These are phyloP conservation scores for Mactra quadrangularis DNA, from an alignment of 1,140 invertebrate genomes.

Conservation along the genomic window DNA sequence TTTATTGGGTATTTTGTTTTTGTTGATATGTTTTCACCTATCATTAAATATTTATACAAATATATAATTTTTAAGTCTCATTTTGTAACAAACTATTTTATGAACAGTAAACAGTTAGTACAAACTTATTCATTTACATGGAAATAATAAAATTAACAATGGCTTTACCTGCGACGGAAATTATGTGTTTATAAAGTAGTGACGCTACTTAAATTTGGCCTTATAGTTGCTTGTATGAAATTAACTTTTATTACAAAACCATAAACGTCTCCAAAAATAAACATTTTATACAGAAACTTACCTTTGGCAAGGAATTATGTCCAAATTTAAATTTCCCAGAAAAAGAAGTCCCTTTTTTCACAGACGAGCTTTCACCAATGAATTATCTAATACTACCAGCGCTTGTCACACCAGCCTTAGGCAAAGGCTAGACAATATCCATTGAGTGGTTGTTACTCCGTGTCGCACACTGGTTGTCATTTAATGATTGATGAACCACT, in stretches of 20 bases:
- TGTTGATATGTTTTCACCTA: no score
- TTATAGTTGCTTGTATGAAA: background rate
- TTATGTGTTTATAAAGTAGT: background rate
- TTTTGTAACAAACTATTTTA: no score
- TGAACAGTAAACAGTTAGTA: no score
- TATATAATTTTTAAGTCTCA: no score
- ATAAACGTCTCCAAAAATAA: background rate
- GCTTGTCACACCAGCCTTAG: background rate
- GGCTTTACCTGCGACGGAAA: background rate
- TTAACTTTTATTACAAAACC: background rate
- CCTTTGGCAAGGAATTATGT: constrained; percentile 36
- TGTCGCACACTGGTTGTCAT: constrained; percentile 2
- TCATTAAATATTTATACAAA: no score
- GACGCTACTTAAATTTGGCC: background rate
- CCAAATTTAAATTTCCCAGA: background rate
- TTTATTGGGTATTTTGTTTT: no score
- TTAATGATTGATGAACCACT: constrained; percentile 6
- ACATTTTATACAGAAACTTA: background rate
- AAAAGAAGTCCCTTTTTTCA: background rate
- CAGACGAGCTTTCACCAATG: background rate
- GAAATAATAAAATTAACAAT: background rate
- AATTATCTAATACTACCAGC: constrained; percentile 4
- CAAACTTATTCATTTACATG: no score
- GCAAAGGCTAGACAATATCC: constrained; percentile 9
- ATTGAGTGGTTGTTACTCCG: constrained; percentile 8